Evolutionary conservation across 1,140 invertebrate species (phyloP).

Genomic region (Bombus waltoni): DNA sequence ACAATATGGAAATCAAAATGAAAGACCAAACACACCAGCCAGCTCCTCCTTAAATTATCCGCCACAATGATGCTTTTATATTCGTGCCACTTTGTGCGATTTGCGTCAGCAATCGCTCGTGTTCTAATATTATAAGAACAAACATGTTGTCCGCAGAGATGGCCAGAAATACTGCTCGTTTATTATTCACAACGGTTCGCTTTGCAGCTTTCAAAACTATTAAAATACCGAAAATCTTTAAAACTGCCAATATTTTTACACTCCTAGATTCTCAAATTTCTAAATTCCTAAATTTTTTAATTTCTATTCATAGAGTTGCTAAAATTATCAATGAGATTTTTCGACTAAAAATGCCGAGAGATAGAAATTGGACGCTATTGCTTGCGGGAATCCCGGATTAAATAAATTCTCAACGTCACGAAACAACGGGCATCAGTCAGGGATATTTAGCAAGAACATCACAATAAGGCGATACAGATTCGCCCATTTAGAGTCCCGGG

Average conservation of each 20-base stretch:
- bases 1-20: conserved; percentile 68
- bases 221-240: neutral
- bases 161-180: neutral
- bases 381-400: neutral
- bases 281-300: neutral
- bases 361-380: neutral
- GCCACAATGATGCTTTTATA: neutral
- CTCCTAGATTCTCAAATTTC: neutral
- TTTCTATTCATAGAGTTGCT: too few species aligned
- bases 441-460: conserved; percentile 2
- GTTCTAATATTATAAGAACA: neutral
- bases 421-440: neutral
- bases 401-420: neutral
- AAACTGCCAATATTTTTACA: neutral
- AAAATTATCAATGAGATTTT: too few species aligned
- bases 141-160: neutral
- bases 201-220: neutral
- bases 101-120: neutral
- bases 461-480: conserved; percentile 38
- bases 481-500: conserved; percentile 28
- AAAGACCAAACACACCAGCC: conserved; percentile 36
- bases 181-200: neutral
- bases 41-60: neutral
- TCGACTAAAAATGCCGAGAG: too few species aligned
- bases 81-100: neutral